phyloP scores from a whole-genome alignment of 1,140 invertebrate genomes.

The Brachionus sp. region DNA sequence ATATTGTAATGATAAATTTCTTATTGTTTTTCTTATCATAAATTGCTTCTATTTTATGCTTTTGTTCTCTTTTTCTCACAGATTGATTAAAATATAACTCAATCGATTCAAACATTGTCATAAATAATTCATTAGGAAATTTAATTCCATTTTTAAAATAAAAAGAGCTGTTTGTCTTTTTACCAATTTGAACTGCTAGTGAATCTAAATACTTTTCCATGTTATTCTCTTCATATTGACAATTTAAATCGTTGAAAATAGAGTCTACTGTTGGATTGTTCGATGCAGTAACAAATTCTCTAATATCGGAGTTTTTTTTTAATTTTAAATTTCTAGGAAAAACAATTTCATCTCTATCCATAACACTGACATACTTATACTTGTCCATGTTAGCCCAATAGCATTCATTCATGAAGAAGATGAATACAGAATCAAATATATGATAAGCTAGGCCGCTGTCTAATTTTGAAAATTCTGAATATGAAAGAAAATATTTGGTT shows the following conservation, averaged over 20 bases:
- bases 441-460: neutral
- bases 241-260: neutral
- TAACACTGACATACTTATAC: neutral
- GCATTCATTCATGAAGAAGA: conserved; percentile 23
- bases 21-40: neutral
- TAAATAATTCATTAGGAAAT: conserved; percentile 17
- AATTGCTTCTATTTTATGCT: neutral
- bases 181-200: neutral
- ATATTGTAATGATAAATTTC: neutral
- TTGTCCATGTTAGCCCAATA: conserved; percentile 22
- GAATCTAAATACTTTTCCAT: neutral
- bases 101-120: neutral
- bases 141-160: conserved; percentile 27
- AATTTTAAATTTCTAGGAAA: neutral
- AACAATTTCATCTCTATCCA: conserved; percentile 13
- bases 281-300: neutral
- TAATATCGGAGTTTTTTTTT: conserved; percentile 9
- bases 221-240: neutral
- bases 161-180: neutral
- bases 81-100: neutral
- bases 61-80: neutral
- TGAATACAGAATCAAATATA: conserved; percentile 11
- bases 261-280: neutral
- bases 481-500: conserved; percentile 16
- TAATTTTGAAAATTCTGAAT: conserved; percentile 10